Conservation (phyloP, 2,888 invertebrate genomes). For the Marronus borbonicus region DNA sequence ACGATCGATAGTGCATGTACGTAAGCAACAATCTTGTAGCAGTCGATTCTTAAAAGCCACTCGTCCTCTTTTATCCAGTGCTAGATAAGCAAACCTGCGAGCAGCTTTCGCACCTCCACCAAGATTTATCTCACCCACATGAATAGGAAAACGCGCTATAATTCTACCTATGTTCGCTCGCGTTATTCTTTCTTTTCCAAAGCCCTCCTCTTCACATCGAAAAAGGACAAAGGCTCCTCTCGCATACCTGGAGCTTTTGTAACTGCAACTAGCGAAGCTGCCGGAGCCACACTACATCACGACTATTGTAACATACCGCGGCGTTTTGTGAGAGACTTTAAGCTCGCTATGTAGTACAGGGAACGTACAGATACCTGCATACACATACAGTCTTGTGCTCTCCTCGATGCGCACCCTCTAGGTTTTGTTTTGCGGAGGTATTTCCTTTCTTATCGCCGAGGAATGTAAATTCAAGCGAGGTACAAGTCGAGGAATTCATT, state of each 20-base stretch:
- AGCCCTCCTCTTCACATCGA: neutral
- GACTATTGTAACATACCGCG: too few species aligned
- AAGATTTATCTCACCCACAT: slow-evolving; percentile 30
- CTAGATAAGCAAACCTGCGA: neutral
- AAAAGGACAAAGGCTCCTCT: neutral
- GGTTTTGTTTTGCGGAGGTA: slow-evolving; percentile 1
- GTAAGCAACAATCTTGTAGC: too few species aligned
- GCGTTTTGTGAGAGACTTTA: neutral
- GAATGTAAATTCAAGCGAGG: too few species aligned
- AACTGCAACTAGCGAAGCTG: neutral
- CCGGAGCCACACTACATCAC: too few species aligned
- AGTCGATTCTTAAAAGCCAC: neutral
- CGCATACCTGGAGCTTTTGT: slow-evolving; percentile 10
- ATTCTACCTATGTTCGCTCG: slow-evolving; percentile 1
- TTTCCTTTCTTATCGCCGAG: too few species aligned
- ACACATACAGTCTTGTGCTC: neutral
- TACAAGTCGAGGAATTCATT: too few species aligned
- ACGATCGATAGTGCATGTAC: too few species aligned
- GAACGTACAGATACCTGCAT: neutral
- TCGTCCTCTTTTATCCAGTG: neutral
- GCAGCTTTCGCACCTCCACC: neutral
- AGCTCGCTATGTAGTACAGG: neutral
- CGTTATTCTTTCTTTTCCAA: neutral
- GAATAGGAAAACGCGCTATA: slow-evolving; percentile 23
- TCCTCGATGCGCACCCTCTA: neutral